A percentile compares a stretch with the other conserved stretches of the same genome.
Conservation (phyloP, 2,113 vertebrate species). For the Spizaetus ornatus region DNA sequence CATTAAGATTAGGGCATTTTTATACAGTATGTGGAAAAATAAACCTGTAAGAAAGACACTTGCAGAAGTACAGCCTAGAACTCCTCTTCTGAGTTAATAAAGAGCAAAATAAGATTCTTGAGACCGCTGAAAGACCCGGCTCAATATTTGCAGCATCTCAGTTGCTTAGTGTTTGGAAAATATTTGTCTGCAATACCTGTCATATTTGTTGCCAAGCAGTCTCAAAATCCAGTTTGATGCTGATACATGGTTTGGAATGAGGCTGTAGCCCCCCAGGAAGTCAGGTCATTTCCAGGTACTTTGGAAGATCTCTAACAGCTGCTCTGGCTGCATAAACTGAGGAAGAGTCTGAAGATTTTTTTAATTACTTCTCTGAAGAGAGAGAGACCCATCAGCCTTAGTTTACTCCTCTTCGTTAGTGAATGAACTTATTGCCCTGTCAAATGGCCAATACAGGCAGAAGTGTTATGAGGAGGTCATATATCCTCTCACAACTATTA, state of each 20-base stretch:
- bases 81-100: not conserved
- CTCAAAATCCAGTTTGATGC: not conserved
- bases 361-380: not conserved
- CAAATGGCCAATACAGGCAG: not conserved
- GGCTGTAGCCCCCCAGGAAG: not conserved
- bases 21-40: not conserved
- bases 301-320: not conserved
- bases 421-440: not conserved
- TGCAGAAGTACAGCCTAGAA: not conserved
- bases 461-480: not conserved
- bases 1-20: not conserved
- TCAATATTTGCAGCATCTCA: not conserved
- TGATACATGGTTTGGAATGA: not conserved
- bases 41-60: not conserved
- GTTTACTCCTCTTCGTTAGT: not conserved
- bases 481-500: not conserved
- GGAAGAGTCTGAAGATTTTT: not conserved
- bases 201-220: not conserved
- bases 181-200: not conserved
- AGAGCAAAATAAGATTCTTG: not conserved
- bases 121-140: not conserved
- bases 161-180: not conserved
- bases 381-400: not conserved
- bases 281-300: not conserved
- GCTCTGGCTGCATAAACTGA: not conserved